A percentile compares a stretch with the other conserved stretches of the same genome.
phyloP scores from a whole-genome alignment of 1,140 invertebrate species.

The Carposina sasakii region DNA sequence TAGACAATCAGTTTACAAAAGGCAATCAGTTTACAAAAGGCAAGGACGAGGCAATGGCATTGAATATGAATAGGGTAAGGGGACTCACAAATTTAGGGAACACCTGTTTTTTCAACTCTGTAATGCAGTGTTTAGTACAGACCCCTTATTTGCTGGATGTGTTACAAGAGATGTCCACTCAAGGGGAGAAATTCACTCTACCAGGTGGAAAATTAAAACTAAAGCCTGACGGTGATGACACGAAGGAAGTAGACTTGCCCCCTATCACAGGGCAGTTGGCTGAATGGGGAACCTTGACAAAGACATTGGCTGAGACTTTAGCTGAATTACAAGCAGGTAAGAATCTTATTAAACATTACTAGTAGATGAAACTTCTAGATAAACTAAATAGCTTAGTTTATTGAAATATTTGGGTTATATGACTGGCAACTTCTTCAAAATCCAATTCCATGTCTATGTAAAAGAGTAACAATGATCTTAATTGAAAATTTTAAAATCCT shows the following conservation, averaged over 20 bases:
- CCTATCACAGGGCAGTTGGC: slow-evolving; percentile 79
- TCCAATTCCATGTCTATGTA: too few relatives aligned
- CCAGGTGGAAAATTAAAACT: slow-evolving; percentile 78
- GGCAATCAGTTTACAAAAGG: slow-evolving; percentile 31
- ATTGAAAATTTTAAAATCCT: too few relatives aligned
- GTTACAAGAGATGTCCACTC: slow-evolving; percentile 79
- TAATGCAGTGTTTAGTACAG: slow-evolving; percentile 92
- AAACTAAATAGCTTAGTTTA: too few relatives aligned
- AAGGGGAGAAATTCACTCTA: slow-evolving; percentile 79
- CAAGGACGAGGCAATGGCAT: slow-evolving; percentile 50
- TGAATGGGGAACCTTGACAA: slow-evolving; percentile 81
- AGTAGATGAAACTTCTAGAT: too few relatives aligned
- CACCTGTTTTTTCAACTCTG: slow-evolving; percentile 97
- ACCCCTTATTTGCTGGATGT: slow-evolving; percentile 86
- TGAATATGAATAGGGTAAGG: slow-evolving; percentile 71
- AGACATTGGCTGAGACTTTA: slow-evolving; percentile 79
- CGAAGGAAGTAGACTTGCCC: slow-evolving; percentile 69
- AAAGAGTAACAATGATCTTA: too few relatives aligned
- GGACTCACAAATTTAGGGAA: slow-evolving; percentile 93
- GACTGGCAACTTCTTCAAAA: too few relatives aligned
- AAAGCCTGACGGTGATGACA: slow-evolving; percentile 47
- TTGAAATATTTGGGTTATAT: too few relatives aligned
- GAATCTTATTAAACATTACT: slow-evolving; percentile 2
- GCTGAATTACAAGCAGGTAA: slow-evolving; percentile 77
- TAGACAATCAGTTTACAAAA: slow-evolving; percentile 34